Percentiles rank a stretch among this genome's conserved stretches.
These are phyloP conservation scores for Drosophila helvetica DNA, from an alignment of 2,888 invertebrate genomes.

Conservation along the genomic window DNA sequence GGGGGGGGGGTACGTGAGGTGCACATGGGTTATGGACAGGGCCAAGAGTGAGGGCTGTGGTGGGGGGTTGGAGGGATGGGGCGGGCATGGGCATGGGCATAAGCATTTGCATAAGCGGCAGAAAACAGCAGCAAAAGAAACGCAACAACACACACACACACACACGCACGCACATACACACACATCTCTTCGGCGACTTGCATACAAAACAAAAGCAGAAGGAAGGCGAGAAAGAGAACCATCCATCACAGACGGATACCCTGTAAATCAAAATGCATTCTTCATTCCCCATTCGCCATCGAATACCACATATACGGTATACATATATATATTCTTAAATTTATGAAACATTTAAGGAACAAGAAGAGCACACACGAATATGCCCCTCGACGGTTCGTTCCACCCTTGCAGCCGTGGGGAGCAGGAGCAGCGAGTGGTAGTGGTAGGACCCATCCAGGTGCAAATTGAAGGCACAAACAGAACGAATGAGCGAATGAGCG, in stretches of 20 bases:
- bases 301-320: too few species aligned
- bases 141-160: conserved; percentile 22
- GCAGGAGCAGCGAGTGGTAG: conserved; percentile 1
- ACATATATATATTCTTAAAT: too few species aligned
- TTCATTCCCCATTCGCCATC: too few species aligned
- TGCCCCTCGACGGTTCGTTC: neutral
- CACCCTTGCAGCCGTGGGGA: neutral
- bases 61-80: neutral
- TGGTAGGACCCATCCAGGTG: conserved; percentile 40
- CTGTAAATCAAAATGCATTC: neutral
- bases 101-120: conserved; percentile 44
- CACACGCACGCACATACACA: conserved; percentile 21
- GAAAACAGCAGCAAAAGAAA: conserved; percentile 3
- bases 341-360: too few species aligned
- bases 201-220: conserved; percentile 28
- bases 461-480: conserved; percentile 40
- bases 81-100: neutral
- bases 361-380: neutral
- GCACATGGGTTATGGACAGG: neutral
- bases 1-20: neutral
- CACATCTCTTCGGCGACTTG: conserved; percentile 36
- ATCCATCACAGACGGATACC: neutral
- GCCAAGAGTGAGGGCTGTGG: neutral
- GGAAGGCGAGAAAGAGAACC: neutral
- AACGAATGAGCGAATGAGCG: neutral